Percentiles rank a stretch among this genome's conserved stretches.
These are phyloP conservation scores for Archaeoteleia sp. DNA, from an alignment of 2,888 invertebrate species.

Conservation along the genomic window DNA sequence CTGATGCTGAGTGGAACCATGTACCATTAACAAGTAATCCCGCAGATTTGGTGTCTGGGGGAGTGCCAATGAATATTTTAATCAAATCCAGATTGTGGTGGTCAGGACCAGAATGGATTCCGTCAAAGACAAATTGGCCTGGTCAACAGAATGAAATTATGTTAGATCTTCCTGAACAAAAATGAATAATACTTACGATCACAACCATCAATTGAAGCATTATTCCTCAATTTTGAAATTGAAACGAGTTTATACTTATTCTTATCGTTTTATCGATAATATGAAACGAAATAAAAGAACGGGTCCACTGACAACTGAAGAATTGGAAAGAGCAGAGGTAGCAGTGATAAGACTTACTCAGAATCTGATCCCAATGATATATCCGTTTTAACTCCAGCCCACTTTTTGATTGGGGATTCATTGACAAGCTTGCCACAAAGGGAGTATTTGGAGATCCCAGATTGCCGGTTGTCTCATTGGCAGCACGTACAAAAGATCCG, in stretches of 20 bases:
- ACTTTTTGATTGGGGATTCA: too few species aligned
- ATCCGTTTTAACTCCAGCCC: too few species aligned
- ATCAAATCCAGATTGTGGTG: slow-evolving; percentile 4
- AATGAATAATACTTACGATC: neutral
- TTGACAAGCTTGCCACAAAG: too few species aligned
- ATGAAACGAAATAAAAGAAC: neutral
- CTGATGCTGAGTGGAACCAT: slow-evolving; percentile 6
- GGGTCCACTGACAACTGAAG: neutral
- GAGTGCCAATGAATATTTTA: neutral
- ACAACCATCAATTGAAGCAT: too few species aligned
- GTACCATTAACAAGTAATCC: slow-evolving; percentile 10
- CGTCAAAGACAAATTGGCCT: neutral
- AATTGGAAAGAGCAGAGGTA: neutral
- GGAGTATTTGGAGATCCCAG: too few species aligned
- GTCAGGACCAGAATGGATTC: slow-evolving; percentile 2
- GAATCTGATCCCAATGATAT: neutral
- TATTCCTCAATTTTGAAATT: too few species aligned
- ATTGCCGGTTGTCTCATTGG: too few species aligned
- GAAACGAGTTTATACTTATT: too few species aligned
- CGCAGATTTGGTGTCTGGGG: slow-evolving; percentile 13
- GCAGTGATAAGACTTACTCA: too few species aligned
- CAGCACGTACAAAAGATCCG: too few species aligned
- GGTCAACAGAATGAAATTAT: neutral
- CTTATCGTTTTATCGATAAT: neutral
- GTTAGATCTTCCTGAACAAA: neutral